phyloP scores from a whole-genome alignment of 2,113 vertebrate species.

The Scophthalmus maximus region DNA sequence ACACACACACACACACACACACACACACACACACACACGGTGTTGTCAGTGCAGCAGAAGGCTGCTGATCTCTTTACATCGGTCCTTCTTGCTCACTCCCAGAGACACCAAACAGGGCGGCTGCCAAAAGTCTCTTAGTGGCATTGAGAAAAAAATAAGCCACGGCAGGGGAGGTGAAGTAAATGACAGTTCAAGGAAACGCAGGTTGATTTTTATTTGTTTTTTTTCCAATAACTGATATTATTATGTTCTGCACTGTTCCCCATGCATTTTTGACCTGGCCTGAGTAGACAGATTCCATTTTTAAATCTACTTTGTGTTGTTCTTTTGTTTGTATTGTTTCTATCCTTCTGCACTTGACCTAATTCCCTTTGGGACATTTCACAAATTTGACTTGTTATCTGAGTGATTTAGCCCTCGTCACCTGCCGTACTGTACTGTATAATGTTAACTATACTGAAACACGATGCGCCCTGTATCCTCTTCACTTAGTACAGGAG shows the following conservation, averaged over 20 bases:
- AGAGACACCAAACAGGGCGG: constrained; percentile 1
- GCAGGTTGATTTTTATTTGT: background rate
- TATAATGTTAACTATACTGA: background rate
- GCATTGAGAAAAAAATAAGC: background rate
- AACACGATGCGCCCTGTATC: background rate
- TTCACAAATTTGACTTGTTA: background rate
- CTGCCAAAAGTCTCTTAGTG: background rate
- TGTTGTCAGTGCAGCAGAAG: constrained; percentile 10
- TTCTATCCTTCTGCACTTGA: background rate
- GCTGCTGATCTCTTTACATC: constrained; percentile 15
- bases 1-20: constrained; percentile 3
- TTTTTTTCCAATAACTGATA: background rate
- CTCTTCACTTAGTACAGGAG: constrained; percentile 32
- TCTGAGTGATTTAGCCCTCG: background rate
- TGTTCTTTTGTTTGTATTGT: background rate
- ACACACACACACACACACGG: background rate
- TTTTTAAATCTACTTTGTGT: background rate
- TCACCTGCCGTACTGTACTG: background rate
- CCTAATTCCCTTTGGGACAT: no score
- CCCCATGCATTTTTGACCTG: background rate
- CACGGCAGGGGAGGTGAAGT: background rate
- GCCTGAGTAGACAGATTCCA: background rate
- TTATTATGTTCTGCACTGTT: background rate
- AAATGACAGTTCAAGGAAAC: background rate
- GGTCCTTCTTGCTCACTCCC: background rate